phyloP scores from a whole-genome alignment of 2,113 vertebrate species.

The Sphyrna mokarran region DNA sequence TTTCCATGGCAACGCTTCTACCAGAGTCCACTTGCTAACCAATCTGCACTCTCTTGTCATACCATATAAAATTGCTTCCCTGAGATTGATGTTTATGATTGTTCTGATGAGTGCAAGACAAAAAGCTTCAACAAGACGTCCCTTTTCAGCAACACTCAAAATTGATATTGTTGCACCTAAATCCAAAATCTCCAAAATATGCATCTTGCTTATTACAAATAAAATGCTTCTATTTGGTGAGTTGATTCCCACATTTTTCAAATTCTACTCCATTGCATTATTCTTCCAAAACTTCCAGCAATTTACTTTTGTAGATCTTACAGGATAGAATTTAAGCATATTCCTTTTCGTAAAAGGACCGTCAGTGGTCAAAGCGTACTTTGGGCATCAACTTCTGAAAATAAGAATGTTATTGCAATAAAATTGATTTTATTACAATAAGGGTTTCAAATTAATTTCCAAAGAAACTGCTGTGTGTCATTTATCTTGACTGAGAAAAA shows the following conservation, averaged over 20 bases:
- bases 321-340: not conserved
- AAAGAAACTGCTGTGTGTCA: not conserved
- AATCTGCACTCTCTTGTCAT: too few relatives aligned
- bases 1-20: too few relatives aligned
- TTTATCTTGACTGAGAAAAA: not conserved
- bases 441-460: not conserved
- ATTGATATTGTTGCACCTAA: not conserved
- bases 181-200: not conserved
- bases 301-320: not conserved
- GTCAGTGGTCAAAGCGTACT: not conserved
- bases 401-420: too few relatives aligned
- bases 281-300: not conserved
- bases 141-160: too few relatives aligned
- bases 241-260: not conserved
- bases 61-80: too few relatives aligned
- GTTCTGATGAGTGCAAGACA: too few relatives aligned
- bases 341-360: not conserved
- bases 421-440: too few relatives aligned
- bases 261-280: not conserved
- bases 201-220: not conserved
- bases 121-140: too few relatives aligned
- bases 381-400: not conserved
- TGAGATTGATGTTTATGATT: too few relatives aligned
- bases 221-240: not conserved
- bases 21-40: too few relatives aligned